phyloP scores from a whole-genome alignment of 2,113 vertebrate genomes.

The Scomber japonicus region DNA sequence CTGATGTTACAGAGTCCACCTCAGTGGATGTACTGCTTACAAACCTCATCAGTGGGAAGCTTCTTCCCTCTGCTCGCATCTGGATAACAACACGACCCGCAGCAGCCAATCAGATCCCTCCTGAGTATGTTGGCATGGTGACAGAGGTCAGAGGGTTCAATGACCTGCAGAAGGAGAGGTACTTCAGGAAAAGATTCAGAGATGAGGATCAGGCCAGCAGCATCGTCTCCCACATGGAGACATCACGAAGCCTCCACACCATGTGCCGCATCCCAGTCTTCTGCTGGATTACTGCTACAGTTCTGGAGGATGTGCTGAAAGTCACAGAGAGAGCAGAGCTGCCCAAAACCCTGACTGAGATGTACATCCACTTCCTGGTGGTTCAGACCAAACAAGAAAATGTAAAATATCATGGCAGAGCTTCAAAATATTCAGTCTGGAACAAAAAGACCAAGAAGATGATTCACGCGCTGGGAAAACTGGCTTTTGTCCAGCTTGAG shows the following conservation, averaged over 20 bases:
- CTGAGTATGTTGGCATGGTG: constrained; percentile 8
- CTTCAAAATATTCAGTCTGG: constrained; percentile 12
- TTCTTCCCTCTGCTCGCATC: constrained; percentile 22
- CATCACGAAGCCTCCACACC: neutral
- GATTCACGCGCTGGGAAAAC: constrained; percentile 42
- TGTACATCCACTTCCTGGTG: constrained; percentile 51
- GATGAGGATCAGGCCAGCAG: too few species aligned
- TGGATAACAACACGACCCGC: too few species aligned
- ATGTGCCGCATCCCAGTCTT: constrained; percentile 58
- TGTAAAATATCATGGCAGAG: constrained; percentile 30
- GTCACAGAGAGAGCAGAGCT: neutral
- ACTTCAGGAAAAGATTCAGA: too few species aligned
- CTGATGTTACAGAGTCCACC: constrained; percentile 17
- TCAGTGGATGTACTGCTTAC: constrained; percentile 47
- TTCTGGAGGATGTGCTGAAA: constrained; percentile 18
- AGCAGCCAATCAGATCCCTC: too few species aligned
- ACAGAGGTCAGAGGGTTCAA: constrained; percentile 50
- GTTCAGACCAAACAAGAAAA: constrained; percentile 43
- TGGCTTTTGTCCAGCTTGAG: constrained; percentile 57
- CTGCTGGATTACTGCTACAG: constrained; percentile 44
- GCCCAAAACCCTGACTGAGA: constrained; percentile 47
- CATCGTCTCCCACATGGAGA: too few species aligned
- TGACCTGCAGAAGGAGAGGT: constrained; percentile 22
- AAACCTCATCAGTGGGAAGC: constrained; percentile 47
- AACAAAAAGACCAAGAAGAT: constrained; percentile 9